A percentile compares a stretch with the other conserved stretches of the same genome.
Evolutionary conservation across 2,113 vertebrate species (phyloP).

Genomic region (Mugil cephalus): DNA sequence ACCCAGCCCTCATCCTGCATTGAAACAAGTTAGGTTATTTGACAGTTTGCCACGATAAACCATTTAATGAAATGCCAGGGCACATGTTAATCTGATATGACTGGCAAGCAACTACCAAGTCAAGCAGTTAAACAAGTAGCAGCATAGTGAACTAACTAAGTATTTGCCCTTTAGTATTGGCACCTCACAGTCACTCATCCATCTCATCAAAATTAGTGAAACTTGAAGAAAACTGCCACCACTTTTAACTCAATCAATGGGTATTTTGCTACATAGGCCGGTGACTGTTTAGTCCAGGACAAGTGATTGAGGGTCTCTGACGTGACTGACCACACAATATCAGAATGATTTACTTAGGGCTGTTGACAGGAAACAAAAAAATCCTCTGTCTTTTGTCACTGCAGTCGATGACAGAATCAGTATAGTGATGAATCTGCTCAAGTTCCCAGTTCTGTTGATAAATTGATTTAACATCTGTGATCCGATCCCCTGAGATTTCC

Average conservation of each 20-base stretch:
- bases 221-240: not conserved
- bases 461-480: not conserved
- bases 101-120: constrained; percentile 47
- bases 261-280: not conserved
- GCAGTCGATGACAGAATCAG: not conserved
- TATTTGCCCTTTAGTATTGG: not conserved
- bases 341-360: not conserved
- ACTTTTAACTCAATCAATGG: too few relatives aligned
- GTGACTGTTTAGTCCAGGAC: not conserved
- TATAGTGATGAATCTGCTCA: constrained; percentile 11
- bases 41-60: constrained; percentile 20
- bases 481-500: constrained; percentile 3
- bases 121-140: constrained; percentile 31
- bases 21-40: constrained; percentile 60
- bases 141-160: constrained; percentile 2
- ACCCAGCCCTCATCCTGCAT: constrained; percentile 66
- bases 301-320: not conserved
- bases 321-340: not conserved
- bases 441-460: constrained; percentile 10
- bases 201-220: constrained; percentile 1
- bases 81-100: constrained; percentile 27
- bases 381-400: constrained; percentile 1
- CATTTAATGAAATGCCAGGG: constrained; percentile 8
- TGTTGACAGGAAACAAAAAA: constrained; percentile 19
- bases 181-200: not conserved